These are phyloP conservation scores for Equus przewalskii DNA, from an alignment of 2,113 vertebrate species.

Conservation along the genomic window DNA sequence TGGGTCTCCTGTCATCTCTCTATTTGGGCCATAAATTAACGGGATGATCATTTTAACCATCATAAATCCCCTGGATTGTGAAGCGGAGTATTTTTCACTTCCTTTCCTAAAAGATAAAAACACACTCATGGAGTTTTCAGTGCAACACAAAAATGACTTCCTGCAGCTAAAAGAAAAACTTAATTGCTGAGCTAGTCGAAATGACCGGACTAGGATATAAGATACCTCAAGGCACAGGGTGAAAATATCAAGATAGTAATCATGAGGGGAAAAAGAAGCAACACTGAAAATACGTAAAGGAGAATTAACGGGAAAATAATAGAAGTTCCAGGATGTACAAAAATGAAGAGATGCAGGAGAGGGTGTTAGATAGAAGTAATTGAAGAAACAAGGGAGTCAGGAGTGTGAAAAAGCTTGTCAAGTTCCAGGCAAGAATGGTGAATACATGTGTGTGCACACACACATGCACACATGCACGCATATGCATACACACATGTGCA, in stretches of 20 bases:
- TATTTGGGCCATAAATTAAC: too few relatives aligned
- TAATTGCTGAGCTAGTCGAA: not conserved
- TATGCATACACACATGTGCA: fast-evolving
- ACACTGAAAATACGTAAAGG: not conserved
- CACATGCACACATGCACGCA: fast-evolving
- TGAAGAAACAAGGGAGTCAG: too few relatives aligned
- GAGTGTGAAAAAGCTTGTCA: not conserved
- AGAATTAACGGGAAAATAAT: not conserved
- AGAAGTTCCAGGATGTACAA: not conserved
- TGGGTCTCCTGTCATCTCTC: not conserved
- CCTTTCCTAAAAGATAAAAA: not conserved
- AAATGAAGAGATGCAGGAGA: not conserved
- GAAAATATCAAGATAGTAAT: not conserved
- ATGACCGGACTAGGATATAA: not conserved
- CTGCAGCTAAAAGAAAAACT: not conserved
- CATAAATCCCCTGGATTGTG: not conserved
- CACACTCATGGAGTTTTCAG: not conserved
- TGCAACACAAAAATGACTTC: not conserved
- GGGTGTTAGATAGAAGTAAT: not conserved
- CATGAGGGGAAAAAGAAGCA: not conserved
- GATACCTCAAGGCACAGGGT: not conserved
- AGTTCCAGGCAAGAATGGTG: not conserved
- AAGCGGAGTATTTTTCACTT: not conserved
- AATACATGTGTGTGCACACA: not conserved
- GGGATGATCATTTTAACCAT: not conserved